Base-by-base conservation (phyloP, 2,888 invertebrate genomes). In the Tridacna gigas region DNA sequence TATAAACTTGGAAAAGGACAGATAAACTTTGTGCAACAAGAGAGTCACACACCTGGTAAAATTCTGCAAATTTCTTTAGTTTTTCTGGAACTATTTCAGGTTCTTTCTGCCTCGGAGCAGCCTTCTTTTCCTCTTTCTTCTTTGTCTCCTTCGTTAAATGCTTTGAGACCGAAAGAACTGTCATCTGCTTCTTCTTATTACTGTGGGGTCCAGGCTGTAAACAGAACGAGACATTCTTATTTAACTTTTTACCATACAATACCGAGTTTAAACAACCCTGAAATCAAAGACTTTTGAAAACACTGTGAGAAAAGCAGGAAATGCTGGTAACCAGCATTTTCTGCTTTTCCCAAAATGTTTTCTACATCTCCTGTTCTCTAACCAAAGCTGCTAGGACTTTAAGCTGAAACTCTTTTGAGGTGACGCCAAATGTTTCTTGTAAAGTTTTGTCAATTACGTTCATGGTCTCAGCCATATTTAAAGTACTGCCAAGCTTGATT, bases 1-100 rank as follows among this genome's bases (percentile, higher is more conserved):
- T n/a, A n/a, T n/a, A n/a, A n/a, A n/a, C n/a, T n/a, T n/a, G n/a
- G 37, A 37, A 37, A 37, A 37, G 37, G 37, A 37, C n/a, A n/a
- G n/a, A n/a, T n/a, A n/a, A n/a, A 37, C 3, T 37, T 37, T 37
- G 37, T 37, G 37, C 37, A 37, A n/a, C n/a, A n/a, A n/a, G n/a
- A n/a, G n/a, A n/a, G n/a, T n/a, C n/a, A 51, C 71, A 11, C 22
- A 75, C 75, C 48, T 75, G 28, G 47, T 75, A 75, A 47, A 28
- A 75, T 75, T 75, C 65, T n/a, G 25, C 15, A 45, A 75, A 75
- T 7, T n/a, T 22, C 28, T 47, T 61, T 11, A 75, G 26, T 47
- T 75, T 75, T 22, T 75, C 22, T 3, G 63, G 65, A 13, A 47
- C 22, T 22, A 47, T n/a, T 3, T n/a, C 67, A 9, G 20, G 22